Evolutionary conservation across 2,888 invertebrate species (phyloP).

Genomic region (Ephialtes manifestator): DNA sequence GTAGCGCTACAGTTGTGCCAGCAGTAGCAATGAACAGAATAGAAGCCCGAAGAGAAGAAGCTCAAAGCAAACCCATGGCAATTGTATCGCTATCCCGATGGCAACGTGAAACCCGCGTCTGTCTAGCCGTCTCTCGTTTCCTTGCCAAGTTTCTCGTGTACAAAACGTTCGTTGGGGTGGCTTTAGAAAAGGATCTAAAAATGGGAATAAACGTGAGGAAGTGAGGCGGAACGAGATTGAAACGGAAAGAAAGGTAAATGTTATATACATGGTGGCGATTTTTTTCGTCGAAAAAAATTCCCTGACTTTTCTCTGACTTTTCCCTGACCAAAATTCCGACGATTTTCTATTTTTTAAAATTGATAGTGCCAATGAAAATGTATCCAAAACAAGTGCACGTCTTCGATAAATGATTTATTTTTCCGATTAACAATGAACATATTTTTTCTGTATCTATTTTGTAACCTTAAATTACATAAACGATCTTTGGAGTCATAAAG

Average conservation of each 20-base stretch:
- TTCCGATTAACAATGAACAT: too few relatives aligned
- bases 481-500: too few relatives aligned
- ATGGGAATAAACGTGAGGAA: slow-evolving; percentile 4
- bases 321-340: too few relatives aligned
- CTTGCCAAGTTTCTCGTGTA: slow-evolving; percentile 22
- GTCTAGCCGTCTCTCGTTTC: slow-evolving; percentile 20
- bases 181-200: slow-evolving; percentile 15
- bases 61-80: slow-evolving; percentile 5
- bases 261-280: too few relatives aligned
- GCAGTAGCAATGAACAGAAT: background rate
- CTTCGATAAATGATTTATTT: too few relatives aligned
- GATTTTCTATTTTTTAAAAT: too few relatives aligned
- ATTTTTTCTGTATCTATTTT: too few relatives aligned
- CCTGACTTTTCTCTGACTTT: too few relatives aligned
- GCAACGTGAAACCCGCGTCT: slow-evolving; percentile 3
- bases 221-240: slow-evolving; percentile 5
- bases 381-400: too few relatives aligned
- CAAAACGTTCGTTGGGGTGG: background rate
- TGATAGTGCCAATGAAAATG: too few relatives aligned
- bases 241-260: slow-evolving; percentile 19
- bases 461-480: too few relatives aligned
- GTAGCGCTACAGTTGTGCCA: background rate
- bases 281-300: too few relatives aligned
- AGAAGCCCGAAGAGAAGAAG: background rate
- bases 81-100: slow-evolving; percentile 23